These are phyloP conservation scores for Gorsachius magnificus DNA, from an alignment of 2,797 vertebrate genomes.

Conservation along the genomic window DNA sequence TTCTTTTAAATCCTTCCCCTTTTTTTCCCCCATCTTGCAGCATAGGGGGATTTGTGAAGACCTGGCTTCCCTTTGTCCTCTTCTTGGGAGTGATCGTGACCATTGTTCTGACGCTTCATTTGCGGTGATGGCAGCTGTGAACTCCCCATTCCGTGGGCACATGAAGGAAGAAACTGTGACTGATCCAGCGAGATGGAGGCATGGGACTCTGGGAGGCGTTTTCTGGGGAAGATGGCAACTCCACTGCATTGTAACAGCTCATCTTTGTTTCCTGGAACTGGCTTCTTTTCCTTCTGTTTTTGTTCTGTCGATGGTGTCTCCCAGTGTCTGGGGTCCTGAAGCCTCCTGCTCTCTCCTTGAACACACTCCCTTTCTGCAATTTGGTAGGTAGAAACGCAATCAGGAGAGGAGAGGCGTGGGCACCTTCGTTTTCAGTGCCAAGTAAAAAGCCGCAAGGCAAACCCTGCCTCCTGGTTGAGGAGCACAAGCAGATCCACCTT, in stretches of 20 bases:
- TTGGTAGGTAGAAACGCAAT: not conserved
- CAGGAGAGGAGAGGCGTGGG: not conserved
- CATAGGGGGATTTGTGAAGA: slow-evolving; percentile 90
- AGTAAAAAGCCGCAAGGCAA: not conserved
- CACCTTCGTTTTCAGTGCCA: not conserved
- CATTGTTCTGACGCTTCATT: slow-evolving; percentile 84
- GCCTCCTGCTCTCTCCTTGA: not conserved
- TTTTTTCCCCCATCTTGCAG: slow-evolving; percentile 70
- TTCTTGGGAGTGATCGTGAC: slow-evolving; percentile 84
- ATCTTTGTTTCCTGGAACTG: slow-evolving; percentile 17
- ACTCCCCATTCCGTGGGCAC: not conserved
- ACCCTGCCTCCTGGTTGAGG: not conserved
- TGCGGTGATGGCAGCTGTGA: slow-evolving; percentile 79
- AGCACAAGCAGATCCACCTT: not conserved
- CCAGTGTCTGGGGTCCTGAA: not conserved
- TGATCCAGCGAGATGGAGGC: not conserved
- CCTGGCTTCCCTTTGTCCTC: slow-evolving; percentile 94
- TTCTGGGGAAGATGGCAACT: not conserved
- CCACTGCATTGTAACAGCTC: slow-evolving; percentile 7
- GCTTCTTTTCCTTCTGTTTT: slow-evolving; percentile 16
- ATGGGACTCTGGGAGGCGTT: not conserved
- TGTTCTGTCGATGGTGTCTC: not conserved
- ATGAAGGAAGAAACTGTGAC: slow-evolving; percentile 7
- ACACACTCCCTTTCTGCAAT: not conserved
- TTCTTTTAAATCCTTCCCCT: not conserved